Base-by-base conservation (phyloP, 2,888 invertebrate species). In the Eilema griseolum region DNA sequence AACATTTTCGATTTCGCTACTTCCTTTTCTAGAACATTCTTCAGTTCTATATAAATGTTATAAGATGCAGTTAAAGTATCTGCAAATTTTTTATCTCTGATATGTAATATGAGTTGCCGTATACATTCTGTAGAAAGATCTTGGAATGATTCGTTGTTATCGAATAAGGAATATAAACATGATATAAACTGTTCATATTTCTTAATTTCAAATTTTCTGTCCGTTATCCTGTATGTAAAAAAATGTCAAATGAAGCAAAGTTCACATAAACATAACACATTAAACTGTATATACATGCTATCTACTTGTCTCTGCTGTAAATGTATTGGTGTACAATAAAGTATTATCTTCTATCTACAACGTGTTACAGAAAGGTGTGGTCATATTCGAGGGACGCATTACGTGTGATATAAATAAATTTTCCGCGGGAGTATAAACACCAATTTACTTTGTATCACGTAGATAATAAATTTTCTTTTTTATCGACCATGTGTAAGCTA, bases 141-240 rank as follows among this genome's bases (percentile, higher is more conserved):
- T 5, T 76, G 71, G 23, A 78, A 74, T 28, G 76, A 61, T 26
- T 66, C 59, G 11, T 66, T 61, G 11, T 70, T 71, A 59, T 61
- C 59, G 0, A 62, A 61, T n/a, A 88, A 82, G 8, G 83, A 85
- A 67, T 89, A 74, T 56, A 94, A 72, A 64, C 83, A 89, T 28
- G 72, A 37, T 5, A 91, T 78, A 0, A 95, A 78, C 68, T 90
- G 88, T 61, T 92, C 87, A 71, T 86, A 93, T 81, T 93, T 94
- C 65, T 85, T 84, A 12, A 88, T 83, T 87, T 94, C 94, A 59
- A 93, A 93, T 61, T 76, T 61, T 0, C 89, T 89, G 61, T 93
- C 90, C 0, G 87, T 84, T 86, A 88, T 88, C 67, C 94, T 94
- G 86, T 24, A 69, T 77, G 66, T 52, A 64, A 16, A 66, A 24